Percentiles rank a stretch among this genome's conserved stretches.
Evolutionary conservation across 2,113 vertebrate genomes (phyloP).

Genomic region (Shinisaurus crocodilurus): DNA sequence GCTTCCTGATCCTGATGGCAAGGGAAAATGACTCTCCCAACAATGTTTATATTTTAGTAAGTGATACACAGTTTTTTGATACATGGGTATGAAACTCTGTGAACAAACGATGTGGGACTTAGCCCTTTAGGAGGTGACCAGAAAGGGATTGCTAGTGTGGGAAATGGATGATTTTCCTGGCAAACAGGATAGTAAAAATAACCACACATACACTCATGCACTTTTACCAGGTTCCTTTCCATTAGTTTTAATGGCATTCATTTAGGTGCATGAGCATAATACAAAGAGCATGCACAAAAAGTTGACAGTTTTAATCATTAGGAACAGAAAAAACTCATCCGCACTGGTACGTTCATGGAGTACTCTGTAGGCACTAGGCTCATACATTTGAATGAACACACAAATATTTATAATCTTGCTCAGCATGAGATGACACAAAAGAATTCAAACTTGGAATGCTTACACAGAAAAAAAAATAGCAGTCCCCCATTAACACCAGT

Average conservation of each 20-base stretch:
- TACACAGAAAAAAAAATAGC: conserved; percentile 32
- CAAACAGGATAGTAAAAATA: conserved; percentile 1
- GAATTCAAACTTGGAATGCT: background rate
- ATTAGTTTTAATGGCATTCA: background rate
- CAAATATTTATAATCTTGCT: conserved; percentile 37
- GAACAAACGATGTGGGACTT: background rate
- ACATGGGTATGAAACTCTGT: background rate
- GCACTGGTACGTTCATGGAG: background rate
- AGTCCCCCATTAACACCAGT: conserved; percentile 34
- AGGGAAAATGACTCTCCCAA: background rate
- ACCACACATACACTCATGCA: too few species aligned
- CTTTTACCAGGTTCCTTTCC: background rate
- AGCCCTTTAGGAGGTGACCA: too few species aligned
- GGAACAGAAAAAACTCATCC: background rate
- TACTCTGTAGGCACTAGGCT: conserved; percentile 21
- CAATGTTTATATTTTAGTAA: background rate
- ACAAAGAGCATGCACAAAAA: background rate
- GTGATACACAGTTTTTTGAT: background rate
- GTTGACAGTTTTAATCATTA: background rate
- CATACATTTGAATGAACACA: conserved; percentile 27
- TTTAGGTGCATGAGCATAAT: background rate
- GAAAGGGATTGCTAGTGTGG: background rate
- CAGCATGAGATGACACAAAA: conserved; percentile 32
- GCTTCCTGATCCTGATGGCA: background rate
- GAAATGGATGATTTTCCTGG: background rate